phyloP scores from a whole-genome alignment of 2,888 invertebrate genomes.

The Metopia argyrocephala region DNA sequence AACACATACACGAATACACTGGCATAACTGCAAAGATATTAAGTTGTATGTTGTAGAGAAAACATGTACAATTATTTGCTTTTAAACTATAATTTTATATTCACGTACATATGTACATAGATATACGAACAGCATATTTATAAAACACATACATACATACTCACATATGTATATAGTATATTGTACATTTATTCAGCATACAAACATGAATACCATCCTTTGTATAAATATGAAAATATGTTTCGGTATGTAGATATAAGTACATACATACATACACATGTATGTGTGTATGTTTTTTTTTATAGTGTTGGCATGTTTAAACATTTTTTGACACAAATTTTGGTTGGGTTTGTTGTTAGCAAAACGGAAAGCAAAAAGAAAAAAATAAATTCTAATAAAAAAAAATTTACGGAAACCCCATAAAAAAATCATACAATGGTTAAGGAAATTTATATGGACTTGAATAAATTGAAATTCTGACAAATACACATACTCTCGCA shows the following conservation, averaged over 20 bases:
- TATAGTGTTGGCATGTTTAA: conserved; percentile 32
- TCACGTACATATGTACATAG: too few relatives aligned
- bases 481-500: neutral
- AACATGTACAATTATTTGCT: conserved; percentile 18
- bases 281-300: neutral
- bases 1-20: neutral
- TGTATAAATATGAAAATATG: too few relatives aligned
- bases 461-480: neutral
- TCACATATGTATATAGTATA: neutral
- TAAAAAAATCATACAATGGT: conserved; percentile 8
- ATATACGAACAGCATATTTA: too few relatives aligned
- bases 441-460: conserved; percentile 17
- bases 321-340: conserved; percentile 52
- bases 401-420: conserved; percentile 7
- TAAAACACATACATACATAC: neutral
- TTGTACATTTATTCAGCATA: too few relatives aligned
- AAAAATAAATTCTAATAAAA: too few relatives aligned
- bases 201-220: too few relatives aligned
- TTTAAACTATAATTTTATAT: conserved; percentile 3
- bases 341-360: neutral
- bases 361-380: neutral
- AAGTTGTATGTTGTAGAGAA: neutral
- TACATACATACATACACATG: neutral
- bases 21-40: neutral
- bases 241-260: neutral